Conservation (phyloP, 1,140 invertebrate genomes). For the Stegodyphus dumicola region DNA sequence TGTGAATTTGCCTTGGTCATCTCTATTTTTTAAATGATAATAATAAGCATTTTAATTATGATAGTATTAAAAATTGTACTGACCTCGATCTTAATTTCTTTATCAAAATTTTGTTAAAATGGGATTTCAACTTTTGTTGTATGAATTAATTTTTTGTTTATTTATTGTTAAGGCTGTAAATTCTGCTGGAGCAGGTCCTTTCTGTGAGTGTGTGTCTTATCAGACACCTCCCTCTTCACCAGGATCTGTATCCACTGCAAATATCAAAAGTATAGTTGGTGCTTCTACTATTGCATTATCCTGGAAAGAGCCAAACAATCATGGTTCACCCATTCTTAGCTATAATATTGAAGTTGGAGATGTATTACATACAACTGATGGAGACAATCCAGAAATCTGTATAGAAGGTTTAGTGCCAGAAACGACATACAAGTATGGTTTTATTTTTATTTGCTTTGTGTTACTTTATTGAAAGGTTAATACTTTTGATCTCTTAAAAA, state of each 20-base stretch:
- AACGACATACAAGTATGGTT: slow-evolving; percentile 68
- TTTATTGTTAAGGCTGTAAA: slow-evolving; percentile 75
- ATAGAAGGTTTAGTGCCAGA: slow-evolving; percentile 72
- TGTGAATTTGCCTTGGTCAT: too few species aligned
- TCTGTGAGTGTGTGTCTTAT: slow-evolving; percentile 76
- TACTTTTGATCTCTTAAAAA: not conserved
- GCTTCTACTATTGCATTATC: slow-evolving; percentile 73
- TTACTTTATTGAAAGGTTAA: not conserved
- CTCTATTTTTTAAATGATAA: too few species aligned
- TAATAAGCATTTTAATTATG: too few species aligned
- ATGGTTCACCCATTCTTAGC: slow-evolving; percentile 79
- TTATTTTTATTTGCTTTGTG: slow-evolving; percentile 1
- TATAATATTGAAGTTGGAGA: slow-evolving; percentile 83
- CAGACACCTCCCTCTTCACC: slow-evolving; percentile 80
- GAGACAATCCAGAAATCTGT: slow-evolving; percentile 67
- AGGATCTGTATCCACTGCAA: slow-evolving; percentile 74
- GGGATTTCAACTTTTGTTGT: too few species aligned
- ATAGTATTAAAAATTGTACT: too few species aligned
- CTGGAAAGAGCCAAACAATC: slow-evolving; percentile 79
- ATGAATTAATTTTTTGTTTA: too few species aligned
- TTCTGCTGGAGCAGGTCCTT: slow-evolving; percentile 78
- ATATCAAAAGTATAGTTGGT: slow-evolving; percentile 74
- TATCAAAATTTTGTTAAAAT: too few species aligned
- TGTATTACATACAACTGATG: slow-evolving; percentile 63
- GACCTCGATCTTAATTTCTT: too few species aligned